These are phyloP conservation scores for Phenganax stokvisi DNA, from an alignment of 92 coral and sea anemone genomes.

Conservation along the genomic window DNA sequence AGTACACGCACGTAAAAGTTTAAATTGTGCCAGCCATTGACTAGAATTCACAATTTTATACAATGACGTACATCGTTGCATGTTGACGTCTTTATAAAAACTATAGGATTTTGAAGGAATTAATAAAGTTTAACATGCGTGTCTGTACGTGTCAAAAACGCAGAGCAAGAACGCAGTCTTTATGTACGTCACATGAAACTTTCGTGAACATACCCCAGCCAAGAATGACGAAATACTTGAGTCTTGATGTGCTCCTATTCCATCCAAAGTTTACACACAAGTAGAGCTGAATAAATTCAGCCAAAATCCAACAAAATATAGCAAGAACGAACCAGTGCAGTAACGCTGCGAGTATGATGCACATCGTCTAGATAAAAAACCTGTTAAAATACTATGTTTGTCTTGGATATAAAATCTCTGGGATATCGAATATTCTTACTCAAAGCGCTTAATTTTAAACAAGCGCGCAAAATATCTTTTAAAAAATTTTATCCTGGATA, in stretches of 20 bases:
- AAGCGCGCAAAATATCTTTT: background rate
- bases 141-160: no score
- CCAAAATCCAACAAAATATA: conserved; percentile 76
- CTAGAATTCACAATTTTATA: no score
- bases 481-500: no score
- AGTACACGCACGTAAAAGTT: no score
- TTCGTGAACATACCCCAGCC: conserved; percentile 72
- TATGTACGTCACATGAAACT: no score
- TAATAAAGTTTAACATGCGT: no score
- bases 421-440: background rate
- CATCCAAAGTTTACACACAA: conserved; percentile 67
- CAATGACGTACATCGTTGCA: no score
- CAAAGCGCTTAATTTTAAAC: background rate
- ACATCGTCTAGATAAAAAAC: conserved; percentile 55
- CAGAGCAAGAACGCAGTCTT: no score
- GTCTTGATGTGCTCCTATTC: conserved; percentile 60
- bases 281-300: conserved; percentile 74
- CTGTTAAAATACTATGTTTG: background rate
- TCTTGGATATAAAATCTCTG: background rate
- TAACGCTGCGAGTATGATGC: conserved; percentile 63
- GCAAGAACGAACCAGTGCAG: conserved; percentile 83
- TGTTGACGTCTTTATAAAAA: no score
- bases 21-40: no score
- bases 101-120: no score
- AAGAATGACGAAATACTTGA: conserved; percentile 66